Conservation (phyloP, 2,888 invertebrate species). For the Julus scanicus region DNA sequence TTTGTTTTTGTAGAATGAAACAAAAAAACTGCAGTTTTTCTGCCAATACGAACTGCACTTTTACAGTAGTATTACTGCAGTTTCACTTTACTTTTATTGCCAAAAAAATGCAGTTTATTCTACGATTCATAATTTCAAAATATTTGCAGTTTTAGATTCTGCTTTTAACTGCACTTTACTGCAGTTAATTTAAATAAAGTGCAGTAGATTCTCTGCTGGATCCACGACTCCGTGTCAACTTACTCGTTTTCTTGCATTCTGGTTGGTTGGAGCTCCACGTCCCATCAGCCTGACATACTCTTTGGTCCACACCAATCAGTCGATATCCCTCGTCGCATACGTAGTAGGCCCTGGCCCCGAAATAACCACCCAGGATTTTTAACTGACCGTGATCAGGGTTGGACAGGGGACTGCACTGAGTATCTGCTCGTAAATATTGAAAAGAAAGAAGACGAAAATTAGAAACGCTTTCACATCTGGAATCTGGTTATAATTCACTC, state of each 20-base stretch:
- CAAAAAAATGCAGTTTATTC: too few relatives aligned
- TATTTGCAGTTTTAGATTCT: too few relatives aligned
- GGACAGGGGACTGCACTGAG: neutral
- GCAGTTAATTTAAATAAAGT: too few relatives aligned
- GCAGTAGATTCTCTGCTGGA: too few relatives aligned
- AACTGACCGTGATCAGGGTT: constrained; percentile 77
- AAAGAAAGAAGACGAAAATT: neutral
- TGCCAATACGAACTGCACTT: too few relatives aligned
- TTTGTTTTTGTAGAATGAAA: too few relatives aligned
- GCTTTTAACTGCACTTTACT: too few relatives aligned
- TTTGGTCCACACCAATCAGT: constrained; percentile 84
- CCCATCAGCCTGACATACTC: constrained; percentile 68
- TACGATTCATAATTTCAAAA: too few relatives aligned
- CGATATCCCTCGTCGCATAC: constrained; percentile 89
- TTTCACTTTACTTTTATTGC: too few relatives aligned
- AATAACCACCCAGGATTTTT: constrained; percentile 79
- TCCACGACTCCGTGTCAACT: constrained; percentile 8
- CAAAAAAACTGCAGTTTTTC: too few relatives aligned
- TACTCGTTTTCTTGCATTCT: constrained; percentile 57
- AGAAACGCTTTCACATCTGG: neutral
- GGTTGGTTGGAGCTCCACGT: constrained; percentile 56
- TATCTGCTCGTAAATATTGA: neutral
- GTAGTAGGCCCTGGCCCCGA: constrained; percentile 85
- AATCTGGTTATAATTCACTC: neutral
- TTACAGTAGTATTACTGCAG: too few relatives aligned